phyloP scores from a whole-genome alignment of 2,797 vertebrate genomes.

The Pseudochirops cupreus region DNA sequence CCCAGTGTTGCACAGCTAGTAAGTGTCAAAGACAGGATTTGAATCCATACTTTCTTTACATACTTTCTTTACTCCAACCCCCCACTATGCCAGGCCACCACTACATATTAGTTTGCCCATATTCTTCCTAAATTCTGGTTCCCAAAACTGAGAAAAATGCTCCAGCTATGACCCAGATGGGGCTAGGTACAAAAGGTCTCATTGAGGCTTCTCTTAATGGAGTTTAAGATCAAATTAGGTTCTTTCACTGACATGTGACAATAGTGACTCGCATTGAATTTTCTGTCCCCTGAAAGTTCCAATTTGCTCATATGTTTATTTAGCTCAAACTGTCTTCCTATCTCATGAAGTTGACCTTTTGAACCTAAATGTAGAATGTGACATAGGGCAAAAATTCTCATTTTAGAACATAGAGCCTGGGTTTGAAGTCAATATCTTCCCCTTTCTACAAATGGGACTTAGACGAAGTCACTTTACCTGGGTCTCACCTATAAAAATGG shows the following conservation, averaged over 20 bases:
- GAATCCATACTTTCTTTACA: background rate
- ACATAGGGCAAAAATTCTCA: background rate
- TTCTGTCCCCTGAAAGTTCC: background rate
- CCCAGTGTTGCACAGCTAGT: background rate
- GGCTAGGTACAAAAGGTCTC: background rate
- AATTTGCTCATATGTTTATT: background rate
- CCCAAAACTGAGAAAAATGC: background rate
- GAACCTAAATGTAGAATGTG: background rate
- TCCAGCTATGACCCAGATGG: background rate
- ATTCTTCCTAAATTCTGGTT: background rate
- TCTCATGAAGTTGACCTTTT: background rate
- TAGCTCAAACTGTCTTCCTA: background rate
- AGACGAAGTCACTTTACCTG: background rate
- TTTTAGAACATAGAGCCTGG: background rate
- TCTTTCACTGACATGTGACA: background rate
- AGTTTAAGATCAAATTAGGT: background rate
- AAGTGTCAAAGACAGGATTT: background rate
- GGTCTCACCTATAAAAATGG: background rate
- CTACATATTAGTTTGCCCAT: background rate
- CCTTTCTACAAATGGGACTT: background rate
- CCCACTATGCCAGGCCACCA: background rate
- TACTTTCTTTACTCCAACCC: background rate
- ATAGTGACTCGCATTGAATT: background rate
- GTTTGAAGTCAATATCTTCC: background rate
- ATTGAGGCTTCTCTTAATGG: background rate